Evolutionary conservation across 2,888 invertebrate species (phyloP), one percentile per base, ranked within the genome.

Genomic region (Lasioglossum malachurum): DNA sequence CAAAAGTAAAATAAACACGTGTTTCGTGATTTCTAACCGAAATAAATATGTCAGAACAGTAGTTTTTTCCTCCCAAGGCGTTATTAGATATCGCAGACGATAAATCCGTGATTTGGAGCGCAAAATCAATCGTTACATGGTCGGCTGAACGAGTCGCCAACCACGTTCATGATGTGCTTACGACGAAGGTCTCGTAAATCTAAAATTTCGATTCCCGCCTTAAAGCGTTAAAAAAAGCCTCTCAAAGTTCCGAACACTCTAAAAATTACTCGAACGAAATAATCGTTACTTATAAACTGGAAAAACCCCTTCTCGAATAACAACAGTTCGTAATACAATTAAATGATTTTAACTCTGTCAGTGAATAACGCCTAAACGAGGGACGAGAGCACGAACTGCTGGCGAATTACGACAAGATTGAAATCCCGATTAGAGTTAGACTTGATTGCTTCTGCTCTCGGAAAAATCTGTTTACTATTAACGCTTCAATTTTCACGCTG

Each of bases 41-140:
- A 38, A 69, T 23, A 69, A 69, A 69, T 69, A 38, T 69, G 23
- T 69, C 23, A 0, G 38, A 69, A 12, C 1, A 23, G 38, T 69
- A 38, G 38, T 38, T 23, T 69, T 49, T 35, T 69, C 0, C 69
- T 38, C 35, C 19, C 1, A 23, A 38, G 23, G 23, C 38, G 10
- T 23, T 69, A 69, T 38, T 69, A 69, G 69, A 38, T 69, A 38
- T 69, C 38, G 23, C 69, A 38, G 38, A 69, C 23, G 69, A 69
- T 69, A 69, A 69, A 69, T 69, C 10, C 69, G 69, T 38, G 69
- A 69, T 69, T 69, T 69, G 69, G 69, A 69, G 69, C 69, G 69
- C 69, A 69, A 69, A 69, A 69, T 69, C 69, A 69, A 69, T 69
- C 69, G 38, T 69, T 69, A 38, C 69, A 69, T 69, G 69, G 69